These are phyloP conservation scores for Spinibarbus caldwelli DNA, from an alignment of 2,797 vertebrate genomes.

Conservation along the genomic window DNA sequence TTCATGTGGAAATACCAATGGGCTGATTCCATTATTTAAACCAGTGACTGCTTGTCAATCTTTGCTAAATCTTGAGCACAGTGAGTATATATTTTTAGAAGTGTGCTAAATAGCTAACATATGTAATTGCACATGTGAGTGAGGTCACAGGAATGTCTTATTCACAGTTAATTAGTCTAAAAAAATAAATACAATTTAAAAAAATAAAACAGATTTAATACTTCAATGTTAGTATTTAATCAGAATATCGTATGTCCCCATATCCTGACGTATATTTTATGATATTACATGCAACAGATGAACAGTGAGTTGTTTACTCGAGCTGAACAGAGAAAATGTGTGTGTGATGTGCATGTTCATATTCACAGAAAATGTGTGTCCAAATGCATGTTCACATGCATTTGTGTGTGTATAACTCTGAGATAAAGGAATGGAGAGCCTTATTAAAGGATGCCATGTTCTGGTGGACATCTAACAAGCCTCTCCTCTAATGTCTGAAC, in stretches of 20 bases:
- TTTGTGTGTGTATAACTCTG: slow-evolving; percentile 36
- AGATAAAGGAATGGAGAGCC: slow-evolving; percentile 2
- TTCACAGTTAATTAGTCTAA: neutral
- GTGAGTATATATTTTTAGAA: neutral
- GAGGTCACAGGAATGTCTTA: neutral
- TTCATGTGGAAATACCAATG: slow-evolving; percentile 54
- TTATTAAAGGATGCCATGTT: slow-evolving; percentile 38
- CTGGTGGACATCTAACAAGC: slow-evolving; percentile 33
- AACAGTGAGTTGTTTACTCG: neutral
- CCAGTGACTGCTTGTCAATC: neutral
- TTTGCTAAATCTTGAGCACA: neutral
- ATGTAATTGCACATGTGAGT: slow-evolving; percentile 28
- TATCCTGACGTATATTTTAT: neutral
- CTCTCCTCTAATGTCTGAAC: slow-evolving; percentile 10
- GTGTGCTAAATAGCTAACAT: neutral
- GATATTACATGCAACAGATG: neutral
- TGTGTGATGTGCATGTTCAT: too few relatives aligned
- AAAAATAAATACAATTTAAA: neutral
- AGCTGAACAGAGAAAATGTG: neutral
- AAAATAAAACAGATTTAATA: neutral
- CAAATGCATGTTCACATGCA: slow-evolving; percentile 12
- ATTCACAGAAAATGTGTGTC: too few relatives aligned
- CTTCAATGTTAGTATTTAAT: neutral
- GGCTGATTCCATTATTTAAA: slow-evolving; percentile 48
- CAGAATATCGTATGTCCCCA: neutral